Percentiles rank a stretch among this genome's conserved stretches.
Conservation (phyloP, 2,113 vertebrate species). For the Seriola quinqueradiata region DNA sequence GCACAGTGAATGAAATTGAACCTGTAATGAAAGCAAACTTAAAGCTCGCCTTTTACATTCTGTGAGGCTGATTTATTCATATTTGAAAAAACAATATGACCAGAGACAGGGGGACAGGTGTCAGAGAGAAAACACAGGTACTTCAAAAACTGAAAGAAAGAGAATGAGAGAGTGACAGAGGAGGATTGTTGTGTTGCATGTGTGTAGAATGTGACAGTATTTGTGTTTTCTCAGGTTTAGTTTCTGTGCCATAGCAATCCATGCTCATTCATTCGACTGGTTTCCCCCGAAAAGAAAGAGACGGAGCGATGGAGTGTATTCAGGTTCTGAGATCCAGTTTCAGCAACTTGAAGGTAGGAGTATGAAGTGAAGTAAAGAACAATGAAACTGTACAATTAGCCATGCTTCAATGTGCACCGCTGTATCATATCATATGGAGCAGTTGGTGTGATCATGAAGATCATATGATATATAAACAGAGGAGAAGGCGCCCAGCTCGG, state of each 20-base stretch:
- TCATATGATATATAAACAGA: constrained; percentile 83
- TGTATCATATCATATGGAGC: constrained; percentile 81
- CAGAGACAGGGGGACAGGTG: constrained; percentile 50
- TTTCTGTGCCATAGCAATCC: constrained; percentile 59
- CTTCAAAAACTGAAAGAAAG: constrained; percentile 31
- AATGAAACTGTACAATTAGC: constrained; percentile 70
- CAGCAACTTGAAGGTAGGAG: constrained; percentile 62
- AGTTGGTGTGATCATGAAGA: constrained; percentile 65
- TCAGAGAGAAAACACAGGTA: constrained; percentile 57
- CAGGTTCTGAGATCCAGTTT: constrained; percentile 67
- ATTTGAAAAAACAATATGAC: constrained; percentile 63
- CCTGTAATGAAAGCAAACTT: not conserved
- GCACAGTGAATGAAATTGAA: not conserved
- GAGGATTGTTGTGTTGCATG: constrained; percentile 59
- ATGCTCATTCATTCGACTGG: constrained; percentile 71
- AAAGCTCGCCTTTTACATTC: constrained; percentile 43
- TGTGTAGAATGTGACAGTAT: constrained; percentile 54
- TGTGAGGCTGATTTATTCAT: constrained; percentile 74
- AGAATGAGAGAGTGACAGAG: constrained; percentile 50
- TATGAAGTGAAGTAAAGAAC: constrained; percentile 69
- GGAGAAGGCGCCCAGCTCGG: constrained; percentile 65
- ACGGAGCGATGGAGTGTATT: constrained; percentile 50
- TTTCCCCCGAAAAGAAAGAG: constrained; percentile 52
- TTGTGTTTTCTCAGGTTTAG: constrained; percentile 52
- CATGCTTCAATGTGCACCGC: constrained; percentile 79